These are phyloP conservation scores for Cottus gobio DNA, from an alignment of 2,113 vertebrate genomes.

Conservation along the genomic window DNA sequence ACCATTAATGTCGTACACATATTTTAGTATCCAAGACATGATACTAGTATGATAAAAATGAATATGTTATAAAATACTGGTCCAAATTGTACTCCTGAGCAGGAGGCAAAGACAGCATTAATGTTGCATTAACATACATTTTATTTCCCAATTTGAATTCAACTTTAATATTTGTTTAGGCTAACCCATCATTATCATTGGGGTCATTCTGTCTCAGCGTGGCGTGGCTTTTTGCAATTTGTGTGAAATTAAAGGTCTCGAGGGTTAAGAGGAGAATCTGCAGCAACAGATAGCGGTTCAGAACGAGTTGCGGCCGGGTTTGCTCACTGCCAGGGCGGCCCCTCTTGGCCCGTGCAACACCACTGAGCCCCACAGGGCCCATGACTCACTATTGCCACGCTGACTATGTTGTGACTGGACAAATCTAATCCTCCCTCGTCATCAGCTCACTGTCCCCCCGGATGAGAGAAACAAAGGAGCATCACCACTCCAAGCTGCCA, in stretches of 20 bases:
- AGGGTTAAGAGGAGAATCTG: constrained; percentile 70
- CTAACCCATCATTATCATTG: constrained; percentile 66
- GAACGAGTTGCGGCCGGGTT: constrained; percentile 31
- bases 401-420: constrained; percentile 49
- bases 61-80: constrained; percentile 12
- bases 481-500: constrained; percentile 23
- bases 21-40: constrained; percentile 19
- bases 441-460: constrained; percentile 40
- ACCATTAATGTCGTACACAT: not conserved
- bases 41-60: not conserved
- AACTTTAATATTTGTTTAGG: constrained; percentile 49
- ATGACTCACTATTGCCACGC: constrained; percentile 45
- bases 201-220: constrained; percentile 64
- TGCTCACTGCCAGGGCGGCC: constrained; percentile 31
- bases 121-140: constrained; percentile 42
- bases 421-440: constrained; percentile 51
- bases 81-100: constrained; percentile 38
- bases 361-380: constrained; percentile 44
- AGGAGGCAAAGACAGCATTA: constrained; percentile 15
- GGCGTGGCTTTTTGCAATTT: constrained; percentile 57
- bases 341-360: constrained; percentile 36
- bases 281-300: constrained; percentile 59
- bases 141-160: constrained; percentile 57
- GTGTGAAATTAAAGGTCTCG: constrained; percentile 69
- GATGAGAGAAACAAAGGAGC: constrained; percentile 42